Conservation (phyloP, 2,797 vertebrate species). For the Heterohyrax brucei region DNA sequence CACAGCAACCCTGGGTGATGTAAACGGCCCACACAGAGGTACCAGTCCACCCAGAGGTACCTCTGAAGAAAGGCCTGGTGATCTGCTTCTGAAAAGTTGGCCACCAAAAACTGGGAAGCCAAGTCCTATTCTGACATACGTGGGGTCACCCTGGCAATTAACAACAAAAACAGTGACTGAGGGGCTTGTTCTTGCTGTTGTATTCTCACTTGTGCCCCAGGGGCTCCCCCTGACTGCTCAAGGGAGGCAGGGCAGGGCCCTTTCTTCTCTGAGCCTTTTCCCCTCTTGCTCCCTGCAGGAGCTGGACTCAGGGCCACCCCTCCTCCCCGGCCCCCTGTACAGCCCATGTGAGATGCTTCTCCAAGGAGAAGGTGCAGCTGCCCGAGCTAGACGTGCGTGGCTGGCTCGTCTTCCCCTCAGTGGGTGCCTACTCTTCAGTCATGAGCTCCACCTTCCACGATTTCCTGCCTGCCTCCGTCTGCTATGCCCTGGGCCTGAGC, state of each 20-base stretch:
- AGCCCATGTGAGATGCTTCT: conserved; percentile 56
- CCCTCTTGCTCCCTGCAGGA: conserved; percentile 54
- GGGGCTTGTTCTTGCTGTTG: not conserved
- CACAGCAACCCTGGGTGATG: not conserved
- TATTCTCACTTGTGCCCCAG: not conserved
- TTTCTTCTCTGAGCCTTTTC: not conserved
- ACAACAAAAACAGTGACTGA: not conserved
- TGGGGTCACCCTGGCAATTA: no score
- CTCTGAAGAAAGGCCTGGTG: no score
- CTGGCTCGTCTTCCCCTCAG: conserved; percentile 70
- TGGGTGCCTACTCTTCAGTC: not conserved
- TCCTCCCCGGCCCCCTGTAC: conserved; percentile 63
- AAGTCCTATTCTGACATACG: no score
- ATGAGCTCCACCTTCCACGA: conserved; percentile 66
- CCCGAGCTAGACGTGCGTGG: conserved; percentile 24
- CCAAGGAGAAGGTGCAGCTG: conserved; percentile 45
- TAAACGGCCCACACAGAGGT: no score
- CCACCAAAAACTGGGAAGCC: no score
- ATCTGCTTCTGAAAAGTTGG: no score
- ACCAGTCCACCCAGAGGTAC: no score
- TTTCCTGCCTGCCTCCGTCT: not conserved
- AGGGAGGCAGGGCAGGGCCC: not conserved
- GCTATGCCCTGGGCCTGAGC: not conserved
- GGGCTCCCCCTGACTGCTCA: no score
- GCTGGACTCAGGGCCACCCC: not conserved